Percentiles rank a stretch among this genome's conserved stretches.
Evolutionary conservation across 1,140 invertebrate genomes (phyloP).

Genomic region (Colletes gigas): DNA sequence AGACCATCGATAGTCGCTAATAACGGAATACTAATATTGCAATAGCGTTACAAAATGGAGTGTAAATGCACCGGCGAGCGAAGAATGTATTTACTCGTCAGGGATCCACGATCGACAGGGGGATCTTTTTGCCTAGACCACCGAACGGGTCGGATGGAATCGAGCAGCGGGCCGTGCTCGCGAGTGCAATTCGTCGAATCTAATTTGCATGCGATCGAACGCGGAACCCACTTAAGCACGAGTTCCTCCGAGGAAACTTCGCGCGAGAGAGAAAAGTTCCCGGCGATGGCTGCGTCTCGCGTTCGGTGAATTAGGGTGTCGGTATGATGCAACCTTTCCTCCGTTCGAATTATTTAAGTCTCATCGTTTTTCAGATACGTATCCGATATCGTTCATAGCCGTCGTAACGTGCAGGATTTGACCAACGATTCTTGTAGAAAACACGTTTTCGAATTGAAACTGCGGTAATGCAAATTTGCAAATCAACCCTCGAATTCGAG

Average conservation of each 20-base stretch:
- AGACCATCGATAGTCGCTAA: no score
- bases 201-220: slow-evolving; percentile 61
- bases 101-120: slow-evolving; percentile 39
- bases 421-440: no score
- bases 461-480: no score
- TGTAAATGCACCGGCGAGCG: slow-evolving; percentile 18
- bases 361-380: slow-evolving; percentile 6
- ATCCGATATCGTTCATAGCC: slow-evolving; percentile 24
- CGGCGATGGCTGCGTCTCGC: slow-evolving; percentile 26
- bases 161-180: slow-evolving; percentile 18
- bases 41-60: slow-evolving; percentile 28
- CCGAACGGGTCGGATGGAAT: slow-evolving; percentile 14
- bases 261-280: slow-evolving; percentile 33
- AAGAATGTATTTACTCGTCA: slow-evolving; percentile 42
- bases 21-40: neutral
- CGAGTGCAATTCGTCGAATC: slow-evolving; percentile 57
- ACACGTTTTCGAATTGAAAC: no score
- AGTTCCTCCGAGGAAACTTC: slow-evolving; percentile 42
- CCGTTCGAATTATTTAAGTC: slow-evolving; percentile 44
- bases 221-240: slow-evolving; percentile 47
- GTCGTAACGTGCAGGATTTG: no score
- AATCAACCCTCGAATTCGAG: no score
- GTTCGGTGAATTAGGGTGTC: slow-evolving; percentile 43
- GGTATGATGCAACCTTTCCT: slow-evolving; percentile 28
- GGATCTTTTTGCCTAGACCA: slow-evolving; percentile 20